A percentile compares a stretch with the other conserved stretches of the same genome.
These are phyloP conservation scores for Anarrhichthys ocellatus DNA, from an alignment of 2,113 vertebrate genomes.

Conservation along the genomic window DNA sequence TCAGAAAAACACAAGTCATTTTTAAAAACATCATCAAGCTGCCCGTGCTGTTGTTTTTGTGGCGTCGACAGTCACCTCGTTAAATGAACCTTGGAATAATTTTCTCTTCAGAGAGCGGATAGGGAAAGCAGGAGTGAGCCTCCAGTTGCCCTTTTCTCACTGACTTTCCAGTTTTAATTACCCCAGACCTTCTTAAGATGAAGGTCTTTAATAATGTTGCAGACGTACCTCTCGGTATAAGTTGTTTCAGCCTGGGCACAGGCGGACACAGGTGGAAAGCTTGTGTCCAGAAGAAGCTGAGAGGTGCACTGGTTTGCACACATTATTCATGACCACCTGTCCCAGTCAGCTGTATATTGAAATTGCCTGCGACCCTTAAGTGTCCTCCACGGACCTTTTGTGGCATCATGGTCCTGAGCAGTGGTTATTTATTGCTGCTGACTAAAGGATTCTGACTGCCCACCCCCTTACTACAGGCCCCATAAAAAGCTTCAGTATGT, in stretches of 20 bases:
- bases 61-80: background rate
- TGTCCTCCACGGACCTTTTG: conserved; percentile 41
- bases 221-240: background rate
- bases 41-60: background rate
- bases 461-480: background rate
- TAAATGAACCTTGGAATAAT: background rate
- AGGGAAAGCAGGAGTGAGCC: background rate
- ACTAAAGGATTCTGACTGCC: conserved; percentile 44
- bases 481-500: conserved; percentile 49
- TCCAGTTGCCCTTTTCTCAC: background rate
- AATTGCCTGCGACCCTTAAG: conserved; percentile 53
- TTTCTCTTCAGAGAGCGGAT: background rate
- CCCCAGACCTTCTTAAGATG: background rate
- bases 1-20: background rate
- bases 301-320: background rate
- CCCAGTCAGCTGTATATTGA: conserved; percentile 47
- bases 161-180: background rate
- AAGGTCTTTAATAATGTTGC: background rate
- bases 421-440: conserved; percentile 67
- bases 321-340: conserved; percentile 68
- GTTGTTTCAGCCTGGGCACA: background rate
- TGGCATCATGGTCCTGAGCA: conserved; percentile 35
- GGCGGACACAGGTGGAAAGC: conserved; percentile 38
- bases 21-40: background rate
- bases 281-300: conserved; percentile 6